Conservation (phyloP, 2,888 invertebrate genomes). For the Scelioninae gen. 2 region DNA sequence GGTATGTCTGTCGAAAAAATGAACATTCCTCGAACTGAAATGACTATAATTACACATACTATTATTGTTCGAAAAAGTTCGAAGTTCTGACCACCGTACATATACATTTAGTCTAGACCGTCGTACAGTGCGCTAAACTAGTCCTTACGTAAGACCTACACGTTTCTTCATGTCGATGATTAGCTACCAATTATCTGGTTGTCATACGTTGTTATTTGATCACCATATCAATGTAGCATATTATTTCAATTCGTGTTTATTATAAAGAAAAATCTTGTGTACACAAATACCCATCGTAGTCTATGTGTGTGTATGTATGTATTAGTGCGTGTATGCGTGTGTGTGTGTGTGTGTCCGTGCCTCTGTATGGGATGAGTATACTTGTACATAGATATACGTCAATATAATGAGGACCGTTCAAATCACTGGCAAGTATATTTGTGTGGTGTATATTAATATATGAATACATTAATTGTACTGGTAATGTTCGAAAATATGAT, state of each 20-base stretch:
- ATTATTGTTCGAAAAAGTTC: conserved; percentile 63
- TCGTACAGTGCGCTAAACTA: conserved; percentile 66
- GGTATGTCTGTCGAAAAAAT: conserved; percentile 25
- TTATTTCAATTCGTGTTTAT: conserved; percentile 49
- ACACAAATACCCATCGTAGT: conserved; percentile 51
- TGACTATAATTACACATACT: conserved; percentile 47
- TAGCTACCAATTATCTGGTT: conserved; percentile 55
- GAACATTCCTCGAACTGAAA: conserved; percentile 28
- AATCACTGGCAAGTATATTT: conserved; percentile 73
- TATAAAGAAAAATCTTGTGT: conserved; percentile 61
- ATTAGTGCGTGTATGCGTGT: conserved; percentile 51
- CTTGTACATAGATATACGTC: conserved; percentile 60
- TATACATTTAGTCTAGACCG: conserved; percentile 64
- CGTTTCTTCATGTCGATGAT: conserved; percentile 58
- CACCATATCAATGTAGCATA: conserved; percentile 48
- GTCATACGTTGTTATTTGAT: conserved; percentile 53
- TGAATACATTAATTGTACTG: conserved; percentile 55
- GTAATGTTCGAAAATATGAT: conserved; percentile 53
- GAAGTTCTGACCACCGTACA: conserved; percentile 66
- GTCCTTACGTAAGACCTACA: conserved; percentile 62
- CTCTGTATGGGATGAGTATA: conserved; percentile 41
- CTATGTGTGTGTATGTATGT: conserved; percentile 49
- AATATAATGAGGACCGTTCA: conserved; percentile 66
- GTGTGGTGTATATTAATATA: conserved; percentile 59
- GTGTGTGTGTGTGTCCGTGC: conserved; percentile 51